These are phyloP conservation scores for Melangyna quadrimaculata DNA, from an alignment of 2,888 invertebrate genomes.

Conservation along the genomic window DNA sequence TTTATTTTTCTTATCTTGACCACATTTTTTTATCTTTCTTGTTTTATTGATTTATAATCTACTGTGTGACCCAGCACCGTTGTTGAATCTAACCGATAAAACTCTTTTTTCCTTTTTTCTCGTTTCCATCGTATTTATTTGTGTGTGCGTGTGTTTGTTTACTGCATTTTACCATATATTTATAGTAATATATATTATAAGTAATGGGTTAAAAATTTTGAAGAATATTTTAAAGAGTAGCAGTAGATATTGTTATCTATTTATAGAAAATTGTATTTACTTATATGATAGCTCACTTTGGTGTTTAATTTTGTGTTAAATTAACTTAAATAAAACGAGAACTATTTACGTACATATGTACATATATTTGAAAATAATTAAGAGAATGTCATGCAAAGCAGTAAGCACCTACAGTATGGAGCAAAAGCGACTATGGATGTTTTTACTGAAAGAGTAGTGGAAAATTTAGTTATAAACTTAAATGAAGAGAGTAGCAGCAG, in stretches of 20 bases:
- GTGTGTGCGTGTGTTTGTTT: neutral
- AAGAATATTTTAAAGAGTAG: slow-evolving; percentile 6
- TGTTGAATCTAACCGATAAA: slow-evolving; percentile 33
- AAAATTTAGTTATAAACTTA: too few relatives aligned
- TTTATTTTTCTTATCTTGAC: slow-evolving; percentile 47
- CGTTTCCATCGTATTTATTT: neutral
- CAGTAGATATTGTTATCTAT: neutral
- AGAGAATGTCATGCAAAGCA: neutral
- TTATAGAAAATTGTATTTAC: neutral
- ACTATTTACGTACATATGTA: neutral
- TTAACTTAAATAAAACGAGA: neutral
- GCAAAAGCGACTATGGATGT: neutral
- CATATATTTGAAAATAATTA: neutral
- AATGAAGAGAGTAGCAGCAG: too few relatives aligned
- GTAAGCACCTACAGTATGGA: neutral
- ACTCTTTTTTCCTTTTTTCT: slow-evolving; percentile 13
- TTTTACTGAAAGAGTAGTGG: too few relatives aligned
- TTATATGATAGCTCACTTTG: neutral
- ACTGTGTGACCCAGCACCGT: neutral
- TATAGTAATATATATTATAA: neutral
- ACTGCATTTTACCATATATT: neutral
- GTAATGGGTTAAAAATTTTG: neutral
- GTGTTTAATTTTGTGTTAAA: neutral
- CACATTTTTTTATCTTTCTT: neutral
- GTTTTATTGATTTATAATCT: slow-evolving; percentile 50